A percentile compares a stretch with the other conserved stretches of the same genome.
Evolutionary conservation across 1,140 invertebrate species (phyloP).

Genomic region (Pseudomyrmex concolor): DNA sequence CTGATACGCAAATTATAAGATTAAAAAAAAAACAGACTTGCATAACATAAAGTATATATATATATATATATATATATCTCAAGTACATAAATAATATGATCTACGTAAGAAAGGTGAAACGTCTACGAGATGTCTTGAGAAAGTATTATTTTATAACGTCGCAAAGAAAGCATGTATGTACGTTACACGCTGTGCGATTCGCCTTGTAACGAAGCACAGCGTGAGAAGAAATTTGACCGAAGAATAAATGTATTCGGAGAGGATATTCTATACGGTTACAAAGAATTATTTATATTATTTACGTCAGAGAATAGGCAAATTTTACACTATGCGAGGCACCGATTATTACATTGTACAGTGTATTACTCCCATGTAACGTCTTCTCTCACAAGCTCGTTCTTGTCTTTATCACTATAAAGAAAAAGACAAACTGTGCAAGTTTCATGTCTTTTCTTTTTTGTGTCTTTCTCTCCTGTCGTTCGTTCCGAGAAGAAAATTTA

Average conservation of each 20-base stretch:
- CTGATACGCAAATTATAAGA: slow-evolving; percentile 31
- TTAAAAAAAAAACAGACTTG: background rate
- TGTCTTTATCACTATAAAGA: too few relatives aligned
- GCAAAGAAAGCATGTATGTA: background rate
- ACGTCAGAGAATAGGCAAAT: background rate
- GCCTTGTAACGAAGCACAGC: slow-evolving; percentile 1
- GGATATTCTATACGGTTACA: background rate
- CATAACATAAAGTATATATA: slow-evolving; percentile 13
- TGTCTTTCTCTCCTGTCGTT: too few relatives aligned
- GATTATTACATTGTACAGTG: background rate
- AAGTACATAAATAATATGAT: slow-evolving; percentile 26
- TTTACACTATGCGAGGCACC: slow-evolving; percentile 21
- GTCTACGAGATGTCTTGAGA: slow-evolving; percentile 11
- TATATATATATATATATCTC: background rate
- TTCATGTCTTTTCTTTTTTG: too few relatives aligned
- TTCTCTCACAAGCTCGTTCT: too few relatives aligned
- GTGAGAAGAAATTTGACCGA: background rate
- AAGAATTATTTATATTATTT: background rate
- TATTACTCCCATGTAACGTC: too few relatives aligned
- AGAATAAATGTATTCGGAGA: background rate
- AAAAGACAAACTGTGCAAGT: too few relatives aligned
- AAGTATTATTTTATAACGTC: slow-evolving; percentile 7
- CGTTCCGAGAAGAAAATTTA: too few relatives aligned
- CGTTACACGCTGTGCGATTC: slow-evolving; percentile 1
- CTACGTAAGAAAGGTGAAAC: slow-evolving; percentile 15